Conservation (phyloP, 2,113 vertebrate species). For the Monopterus albus region DNA sequence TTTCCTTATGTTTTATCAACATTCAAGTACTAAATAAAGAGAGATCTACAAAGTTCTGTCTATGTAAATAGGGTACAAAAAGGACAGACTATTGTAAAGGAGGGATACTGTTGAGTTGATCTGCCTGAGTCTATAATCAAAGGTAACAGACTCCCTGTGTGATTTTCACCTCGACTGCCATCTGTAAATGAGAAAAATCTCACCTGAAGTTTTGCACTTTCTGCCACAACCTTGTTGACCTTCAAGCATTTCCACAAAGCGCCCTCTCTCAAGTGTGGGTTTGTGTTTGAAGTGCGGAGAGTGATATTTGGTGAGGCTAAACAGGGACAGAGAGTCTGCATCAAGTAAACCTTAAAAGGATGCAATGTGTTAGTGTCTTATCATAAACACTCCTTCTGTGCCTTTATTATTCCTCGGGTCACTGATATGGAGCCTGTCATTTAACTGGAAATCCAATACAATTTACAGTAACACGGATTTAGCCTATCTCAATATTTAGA, state of each 20-base stretch:
- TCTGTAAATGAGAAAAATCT: slow-evolving; percentile 27
- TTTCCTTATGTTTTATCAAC: background rate
- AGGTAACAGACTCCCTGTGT: slow-evolving; percentile 3
- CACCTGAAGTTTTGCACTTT: slow-evolving; percentile 20
- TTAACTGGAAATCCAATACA: slow-evolving; percentile 32
- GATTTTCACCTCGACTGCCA: slow-evolving; percentile 27
- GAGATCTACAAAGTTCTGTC: background rate
- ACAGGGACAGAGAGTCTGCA: slow-evolving; percentile 22
- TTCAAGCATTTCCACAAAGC: slow-evolving; percentile 19
- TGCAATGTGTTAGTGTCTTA: slow-evolving; percentile 49
- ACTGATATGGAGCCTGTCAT: slow-evolving; percentile 34
- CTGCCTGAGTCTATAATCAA: background rate
- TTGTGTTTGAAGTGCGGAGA: slow-evolving; percentile 45
- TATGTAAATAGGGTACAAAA: background rate
- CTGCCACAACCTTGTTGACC: slow-evolving; percentile 44
- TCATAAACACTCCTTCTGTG: slow-evolving; percentile 66
- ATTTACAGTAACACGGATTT: slow-evolving; percentile 42
- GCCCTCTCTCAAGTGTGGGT: slow-evolving; percentile 40
- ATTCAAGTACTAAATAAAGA: background rate
- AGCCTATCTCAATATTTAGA: slow-evolving; percentile 32
- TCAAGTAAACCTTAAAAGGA: slow-evolving; percentile 44
- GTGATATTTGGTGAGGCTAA: slow-evolving; percentile 31
- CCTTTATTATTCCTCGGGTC: slow-evolving; percentile 40
- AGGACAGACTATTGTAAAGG: background rate
- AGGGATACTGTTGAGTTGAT: background rate